These are phyloP conservation scores for Eunapius fragilis DNA, from an alignment of 37 sponge, comb jelly and placozoan genomes.

Conservation along the genomic window DNA sequence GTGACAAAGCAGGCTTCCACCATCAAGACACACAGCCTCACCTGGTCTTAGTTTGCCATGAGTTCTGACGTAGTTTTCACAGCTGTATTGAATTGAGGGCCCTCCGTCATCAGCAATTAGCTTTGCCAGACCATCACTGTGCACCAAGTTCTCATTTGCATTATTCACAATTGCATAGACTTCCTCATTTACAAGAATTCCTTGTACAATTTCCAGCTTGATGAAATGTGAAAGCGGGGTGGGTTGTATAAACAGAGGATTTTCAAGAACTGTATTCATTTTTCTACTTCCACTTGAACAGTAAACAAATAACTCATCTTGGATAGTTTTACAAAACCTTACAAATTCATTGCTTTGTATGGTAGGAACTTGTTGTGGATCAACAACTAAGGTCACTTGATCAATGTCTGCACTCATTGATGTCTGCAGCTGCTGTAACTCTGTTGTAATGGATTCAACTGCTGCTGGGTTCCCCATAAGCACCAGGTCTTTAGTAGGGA, in stretches of 20 bases:
- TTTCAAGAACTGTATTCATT: conserved; percentile 1
- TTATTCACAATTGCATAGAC: conserved; percentile 50
- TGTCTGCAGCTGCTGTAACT: background rate
- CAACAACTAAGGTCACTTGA: conserved; percentile 3
- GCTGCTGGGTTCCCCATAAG: background rate
- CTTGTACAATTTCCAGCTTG: conserved; percentile 2
- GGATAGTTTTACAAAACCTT: conserved; percentile 15
- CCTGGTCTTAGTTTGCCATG: conserved; percentile 35
- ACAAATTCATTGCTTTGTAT: conserved; percentile 31
- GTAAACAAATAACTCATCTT: conserved; percentile 25
- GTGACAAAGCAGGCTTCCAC: conserved; percentile 40
- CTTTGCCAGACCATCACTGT: conserved; percentile 32
- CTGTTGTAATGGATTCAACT: background rate
- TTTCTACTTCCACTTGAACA: conserved; percentile 3
- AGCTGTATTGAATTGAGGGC: conserved; percentile 27
- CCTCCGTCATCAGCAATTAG: conserved; percentile 55
- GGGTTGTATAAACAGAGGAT: conserved; percentile 1
- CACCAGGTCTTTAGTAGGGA: background rate
- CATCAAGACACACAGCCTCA: conserved; percentile 24
- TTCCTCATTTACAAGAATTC: conserved; percentile 3
- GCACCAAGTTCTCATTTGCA: conserved; percentile 53
- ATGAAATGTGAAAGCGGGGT: background rate
- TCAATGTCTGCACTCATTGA: conserved; percentile 13
- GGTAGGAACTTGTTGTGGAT: background rate
- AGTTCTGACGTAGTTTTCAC: conserved; percentile 1